Conservation (phyloP, 2,113 vertebrate species). For the Bos indicus region DNA sequence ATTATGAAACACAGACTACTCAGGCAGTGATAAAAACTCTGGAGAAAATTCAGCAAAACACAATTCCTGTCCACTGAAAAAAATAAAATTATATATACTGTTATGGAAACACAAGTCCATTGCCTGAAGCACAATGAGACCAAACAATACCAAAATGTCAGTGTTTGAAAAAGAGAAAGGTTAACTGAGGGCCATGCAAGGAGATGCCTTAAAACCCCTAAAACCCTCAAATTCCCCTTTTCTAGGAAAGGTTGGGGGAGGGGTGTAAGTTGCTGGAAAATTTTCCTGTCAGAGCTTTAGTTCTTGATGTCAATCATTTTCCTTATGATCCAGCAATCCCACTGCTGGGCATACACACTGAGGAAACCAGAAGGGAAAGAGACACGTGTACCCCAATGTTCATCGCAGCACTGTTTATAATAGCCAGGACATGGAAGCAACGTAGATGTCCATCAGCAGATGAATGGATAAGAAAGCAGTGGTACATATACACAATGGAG, state of each 20-base stretch:
- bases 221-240: neutral
- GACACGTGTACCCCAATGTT: too few relatives aligned
- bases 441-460: too few relatives aligned
- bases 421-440: too few relatives aligned
- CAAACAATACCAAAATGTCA: neutral
- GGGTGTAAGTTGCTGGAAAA: neutral
- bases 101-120: neutral
- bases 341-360: too few relatives aligned
- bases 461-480: too few relatives aligned
- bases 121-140: neutral
- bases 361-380: too few relatives aligned
- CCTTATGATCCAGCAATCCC: too few relatives aligned
- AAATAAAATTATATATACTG: neutral
- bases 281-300: neutral
- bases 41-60: neutral
- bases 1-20: neutral
- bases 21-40: neutral
- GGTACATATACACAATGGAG: too few relatives aligned
- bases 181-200: neutral
- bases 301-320: neutral
- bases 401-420: too few relatives aligned
- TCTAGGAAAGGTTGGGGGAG: neutral
- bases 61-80: neutral
- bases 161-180: neutral
- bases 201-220: neutral